These are phyloP conservation scores for Neogale vison DNA, from an alignment of 2,113 vertebrate genomes.

Conservation along the genomic window DNA sequence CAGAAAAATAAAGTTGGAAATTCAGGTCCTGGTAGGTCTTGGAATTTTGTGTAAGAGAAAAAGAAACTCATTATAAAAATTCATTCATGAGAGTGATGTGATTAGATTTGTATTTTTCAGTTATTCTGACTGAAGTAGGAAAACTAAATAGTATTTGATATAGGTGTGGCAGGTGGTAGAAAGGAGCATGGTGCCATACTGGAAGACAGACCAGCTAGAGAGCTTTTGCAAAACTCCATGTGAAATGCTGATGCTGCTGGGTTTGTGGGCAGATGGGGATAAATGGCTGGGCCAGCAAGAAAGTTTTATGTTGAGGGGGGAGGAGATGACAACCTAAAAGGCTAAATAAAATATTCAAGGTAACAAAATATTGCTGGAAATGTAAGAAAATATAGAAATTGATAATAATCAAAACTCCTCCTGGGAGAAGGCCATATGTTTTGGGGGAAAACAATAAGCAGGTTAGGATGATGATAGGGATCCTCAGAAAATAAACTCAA, in stretches of 20 bases:
- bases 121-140: not conserved
- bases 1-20: not conserved
- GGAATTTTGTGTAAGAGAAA: not conserved
- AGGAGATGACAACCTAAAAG: not conserved
- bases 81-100: not conserved
- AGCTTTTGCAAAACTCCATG: not conserved
- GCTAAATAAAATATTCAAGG: not conserved
- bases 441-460: not conserved
- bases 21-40: not conserved
- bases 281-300: not conserved
- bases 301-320: fast-evolving
- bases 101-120: not conserved
- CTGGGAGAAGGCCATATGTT: not conserved
- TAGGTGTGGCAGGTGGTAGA: fast-evolving
- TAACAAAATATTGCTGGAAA: not conserved
- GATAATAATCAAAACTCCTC: not conserved
- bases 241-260: not conserved
- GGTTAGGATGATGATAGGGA: not conserved
- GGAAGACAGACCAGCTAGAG: not conserved
- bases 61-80: not conserved
- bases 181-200: not conserved
- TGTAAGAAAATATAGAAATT: not conserved
- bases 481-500: not conserved
- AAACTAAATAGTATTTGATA: not conserved
- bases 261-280: not conserved